phyloP scores from a whole-genome alignment of 2,888 invertebrate genomes.

The Drosophila mercatorum region DNA sequence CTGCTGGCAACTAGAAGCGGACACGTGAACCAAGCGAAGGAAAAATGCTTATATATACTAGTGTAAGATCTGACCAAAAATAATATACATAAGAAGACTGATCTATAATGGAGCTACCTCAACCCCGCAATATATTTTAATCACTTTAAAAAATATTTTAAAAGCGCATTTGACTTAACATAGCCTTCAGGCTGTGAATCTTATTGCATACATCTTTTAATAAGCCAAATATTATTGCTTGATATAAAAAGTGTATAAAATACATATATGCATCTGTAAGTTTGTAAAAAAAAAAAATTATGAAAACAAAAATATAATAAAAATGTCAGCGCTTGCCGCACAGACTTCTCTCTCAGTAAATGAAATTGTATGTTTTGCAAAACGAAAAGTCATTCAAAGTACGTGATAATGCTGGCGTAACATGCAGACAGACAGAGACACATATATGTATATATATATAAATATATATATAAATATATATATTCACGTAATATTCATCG shows the following conservation, averaged over 20 bases:
- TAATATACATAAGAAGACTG: no score
- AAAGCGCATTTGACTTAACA: no score
- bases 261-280: neutral
- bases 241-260: neutral
- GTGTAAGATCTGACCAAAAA: neutral
- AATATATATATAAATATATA: neutral
- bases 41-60: neutral
- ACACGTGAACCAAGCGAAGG: neutral
- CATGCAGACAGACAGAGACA: neutral
- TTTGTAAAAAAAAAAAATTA: neutral
- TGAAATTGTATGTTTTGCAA: constrained; percentile 60
- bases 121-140: no score
- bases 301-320: neutral
- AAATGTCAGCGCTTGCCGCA: constrained; percentile 1
- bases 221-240: no score
- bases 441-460: neutral
- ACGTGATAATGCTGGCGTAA: constrained; percentile 55
- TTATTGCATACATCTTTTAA: no score
- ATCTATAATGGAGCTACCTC: no score
- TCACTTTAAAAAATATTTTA: no score
- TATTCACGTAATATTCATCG: constrained; percentile 20
- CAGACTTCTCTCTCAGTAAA: constrained; percentile 33
- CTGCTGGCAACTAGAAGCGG: neutral
- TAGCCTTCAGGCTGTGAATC: no score
- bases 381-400: constrained; percentile 70